Base-by-base conservation (phyloP, 2,797 vertebrate species). In the Falco berigora region DNA sequence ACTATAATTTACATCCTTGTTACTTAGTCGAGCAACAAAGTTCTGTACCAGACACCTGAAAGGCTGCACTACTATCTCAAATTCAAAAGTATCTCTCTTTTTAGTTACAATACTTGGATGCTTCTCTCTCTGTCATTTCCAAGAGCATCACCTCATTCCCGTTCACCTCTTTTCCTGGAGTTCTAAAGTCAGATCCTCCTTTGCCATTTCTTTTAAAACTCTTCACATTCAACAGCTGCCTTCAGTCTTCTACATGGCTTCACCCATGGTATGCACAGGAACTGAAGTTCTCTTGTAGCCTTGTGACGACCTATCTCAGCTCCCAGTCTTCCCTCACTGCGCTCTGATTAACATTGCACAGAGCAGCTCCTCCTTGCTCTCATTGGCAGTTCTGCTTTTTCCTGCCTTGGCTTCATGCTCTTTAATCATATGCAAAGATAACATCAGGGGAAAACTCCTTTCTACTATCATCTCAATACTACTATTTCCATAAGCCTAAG, bases 71-170 rank as follows among this genome's bases (percentile, higher is more conserved):
- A 22, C 21, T 16, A 27, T 14, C 34, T 69, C 50, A 42, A 78
- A 16, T 25, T 84, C 62, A 87, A 66, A 81, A 73, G 2, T 19
- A 36, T 12, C 34, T 30, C 14, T 46, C 25, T 34, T 50, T 34
- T 47, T 25, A 61, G 15, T 28, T 20, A 58, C 0, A 4, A 44
- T 66, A 68, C 24, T 18, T 2, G 0, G 20, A 68, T 0, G 0
- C 38, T 78, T 47, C 32, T 53, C 44, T 53, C 27, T 38, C 20
- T 8, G 11, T 27, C 9, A 27, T 6, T 62, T 78, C 50, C 18
- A 58, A 81, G 67, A 69, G 16, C 14, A 66, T 28, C 46, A 69
- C 12, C 14, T 4, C 15, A 71, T 30, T 49, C 55, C 56, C 30
- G 32, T 38, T 52, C 8, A 58, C 8, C 10, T 28, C 44, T 44